Evolutionary conservation across 2,888 invertebrate species (phyloP).

Genomic region (Helicoverpa assulta): DNA sequence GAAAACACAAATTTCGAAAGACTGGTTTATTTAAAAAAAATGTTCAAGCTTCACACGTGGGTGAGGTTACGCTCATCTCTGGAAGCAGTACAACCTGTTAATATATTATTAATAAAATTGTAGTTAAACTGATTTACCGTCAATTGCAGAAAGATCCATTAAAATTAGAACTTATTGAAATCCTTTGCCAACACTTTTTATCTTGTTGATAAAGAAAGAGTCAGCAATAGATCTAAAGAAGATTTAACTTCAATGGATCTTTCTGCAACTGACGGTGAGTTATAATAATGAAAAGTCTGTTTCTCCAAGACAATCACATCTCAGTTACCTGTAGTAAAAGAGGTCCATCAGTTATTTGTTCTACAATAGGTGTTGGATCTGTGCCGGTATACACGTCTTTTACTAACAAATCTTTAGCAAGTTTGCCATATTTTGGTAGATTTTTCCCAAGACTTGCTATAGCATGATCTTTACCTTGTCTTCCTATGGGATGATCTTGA

Average conservation of each 20-base stretch:
- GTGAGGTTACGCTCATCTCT: conserved; percentile 29
- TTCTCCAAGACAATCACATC: conserved; percentile 52
- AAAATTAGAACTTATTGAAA: no score
- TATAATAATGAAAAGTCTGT: neutral
- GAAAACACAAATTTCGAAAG: conserved; percentile 33
- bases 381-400: conserved; percentile 63
- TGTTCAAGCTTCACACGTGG: neutral
- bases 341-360: conserved; percentile 50
- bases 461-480: conserved; percentile 63
- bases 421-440: conserved; percentile 74
- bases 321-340: conserved; percentile 57
- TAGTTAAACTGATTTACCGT: neutral
- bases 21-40: conserved; percentile 47
- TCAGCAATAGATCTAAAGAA: no score
- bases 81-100: conserved; percentile 3
- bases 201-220: no score
- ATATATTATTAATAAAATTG: neutral
- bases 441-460: conserved; percentile 72
- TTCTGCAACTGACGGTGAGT: no score
- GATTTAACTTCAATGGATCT: no score
- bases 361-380: conserved; percentile 72
- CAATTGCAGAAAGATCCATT: no score
- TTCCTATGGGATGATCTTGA: conserved; percentile 67
- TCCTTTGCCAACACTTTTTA: no score
- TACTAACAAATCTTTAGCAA: conserved; percentile 72